These are phyloP conservation scores for Syncerus caffer DNA, from an alignment of 2,797 vertebrate genomes.

Conservation along the genomic window DNA sequence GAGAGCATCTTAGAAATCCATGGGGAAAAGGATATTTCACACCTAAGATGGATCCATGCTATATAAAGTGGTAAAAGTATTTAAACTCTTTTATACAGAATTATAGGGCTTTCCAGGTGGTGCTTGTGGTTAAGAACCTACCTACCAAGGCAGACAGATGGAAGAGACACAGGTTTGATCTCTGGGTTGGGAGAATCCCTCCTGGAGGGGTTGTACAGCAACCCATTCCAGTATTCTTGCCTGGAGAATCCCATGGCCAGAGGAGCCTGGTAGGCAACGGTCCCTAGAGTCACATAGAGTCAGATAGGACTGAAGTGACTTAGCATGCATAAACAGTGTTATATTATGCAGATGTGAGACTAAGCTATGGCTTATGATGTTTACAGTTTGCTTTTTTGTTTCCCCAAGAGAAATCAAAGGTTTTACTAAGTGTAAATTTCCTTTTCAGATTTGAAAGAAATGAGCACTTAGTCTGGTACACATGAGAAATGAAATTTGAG, in stretches of 20 bases:
- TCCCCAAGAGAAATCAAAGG: neutral
- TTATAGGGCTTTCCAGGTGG: neutral
- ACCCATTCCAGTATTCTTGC: neutral
- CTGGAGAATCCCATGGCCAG: neutral
- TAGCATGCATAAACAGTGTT: neutral
- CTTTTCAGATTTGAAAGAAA: neutral
- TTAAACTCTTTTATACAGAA: neutral
- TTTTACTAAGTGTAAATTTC: neutral
- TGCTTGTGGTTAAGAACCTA: neutral
- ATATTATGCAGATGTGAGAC: neutral
- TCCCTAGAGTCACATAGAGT: neutral
- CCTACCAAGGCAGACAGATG: neutral
- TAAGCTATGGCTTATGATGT: neutral
- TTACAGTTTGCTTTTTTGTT: slow-evolving; percentile 30
- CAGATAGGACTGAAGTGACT: neutral
- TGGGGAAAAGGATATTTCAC: neutral
- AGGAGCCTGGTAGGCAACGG: neutral
- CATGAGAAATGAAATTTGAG: neutral
- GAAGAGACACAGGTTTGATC: neutral
- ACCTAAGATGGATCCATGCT: neutral
- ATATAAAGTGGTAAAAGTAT: neutral
- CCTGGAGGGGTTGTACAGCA: neutral
- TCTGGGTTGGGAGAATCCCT: neutral
- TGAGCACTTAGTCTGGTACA: neutral
- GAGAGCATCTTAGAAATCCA: neutral